phyloP scores from a whole-genome alignment of 1,140 invertebrate species.

The Scaptomyza montana region DNA sequence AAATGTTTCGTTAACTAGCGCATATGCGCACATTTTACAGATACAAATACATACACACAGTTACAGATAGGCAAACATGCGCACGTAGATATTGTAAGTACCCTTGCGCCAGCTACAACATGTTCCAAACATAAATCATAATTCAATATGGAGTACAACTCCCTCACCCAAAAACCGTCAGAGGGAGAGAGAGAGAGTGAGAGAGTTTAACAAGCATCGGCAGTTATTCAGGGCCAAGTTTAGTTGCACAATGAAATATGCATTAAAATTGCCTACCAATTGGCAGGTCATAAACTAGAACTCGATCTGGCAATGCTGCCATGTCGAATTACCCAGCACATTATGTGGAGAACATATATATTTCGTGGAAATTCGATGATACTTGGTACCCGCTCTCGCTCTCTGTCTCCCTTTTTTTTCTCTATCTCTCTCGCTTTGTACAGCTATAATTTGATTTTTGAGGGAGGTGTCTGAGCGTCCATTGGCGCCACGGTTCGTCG shows the following conservation, averaged over 20 bases:
- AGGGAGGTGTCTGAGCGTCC: conserved; percentile 29
- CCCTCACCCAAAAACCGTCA: conserved; percentile 11
- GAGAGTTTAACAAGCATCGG: conserved; percentile 57
- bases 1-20: conserved; percentile 75
- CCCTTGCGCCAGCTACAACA: conserved; percentile 71
- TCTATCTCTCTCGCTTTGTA: neutral
- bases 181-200: neutral
- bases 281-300: conserved; percentile 55
- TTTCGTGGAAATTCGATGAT: conserved; percentile 57
- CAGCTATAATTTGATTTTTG: conserved; percentile 47
- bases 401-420: neutral
- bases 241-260: conserved; percentile 70
- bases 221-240: conserved; percentile 33
- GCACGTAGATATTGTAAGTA: conserved; percentile 52
- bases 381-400: neutral
- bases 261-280: conserved; percentile 76
- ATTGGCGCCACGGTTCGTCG: conserved; percentile 46
- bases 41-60: conserved; percentile 19
- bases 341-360: conserved; percentile 8
- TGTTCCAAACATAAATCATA: conserved; percentile 79
- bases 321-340: conserved; percentile 53
- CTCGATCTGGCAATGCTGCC: conserved; percentile 47
- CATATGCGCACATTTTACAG: conserved; percentile 77
- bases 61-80: conserved; percentile 1
- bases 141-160: conserved; percentile 76